Base-by-base conservation (phyloP, 2,113 vertebrate species). In the Gorsachius goisagi region DNA sequence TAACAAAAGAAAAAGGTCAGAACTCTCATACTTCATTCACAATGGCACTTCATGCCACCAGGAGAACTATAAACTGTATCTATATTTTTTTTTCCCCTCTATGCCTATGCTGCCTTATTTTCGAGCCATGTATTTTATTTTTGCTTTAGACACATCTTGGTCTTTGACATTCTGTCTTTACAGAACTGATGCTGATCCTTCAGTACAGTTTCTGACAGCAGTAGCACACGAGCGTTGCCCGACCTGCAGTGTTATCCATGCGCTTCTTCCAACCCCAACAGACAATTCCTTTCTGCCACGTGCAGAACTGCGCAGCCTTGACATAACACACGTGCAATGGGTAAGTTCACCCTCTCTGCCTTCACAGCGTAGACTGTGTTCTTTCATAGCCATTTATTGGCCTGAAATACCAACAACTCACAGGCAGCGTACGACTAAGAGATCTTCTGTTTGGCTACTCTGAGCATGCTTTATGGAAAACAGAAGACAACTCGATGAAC, bases 271-370 rank as follows among this genome's bases (percentile, higher is more conserved):
- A 58, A 21, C 32, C 2, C 67, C 22, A 23, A 15, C n/a, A 55
- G 52, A 32, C 3, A 3, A 64, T 32, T 62, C 72, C 78, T 23
- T 37, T 15, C 17, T 41, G 44, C 71, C 58, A 47, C 4, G 2
- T 5, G 24, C n/a, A 41, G 20, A 27, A 27, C 19, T 2, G 15
- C 1, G 2, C 67, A 18, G 33, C 28, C 24, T 11, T 14, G 6
- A 73, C 24, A 9, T 14, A 5, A 73, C 37, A 8, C 33, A 24
- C 1, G 6, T 1, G 1, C 30, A 19, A 32, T 6, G 26, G 56
- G 10, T 15, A 33, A 23, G 24, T 24, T 32, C 35, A 27, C 27
- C 53, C 28, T 14, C 56, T 37, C 59, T 37, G 53, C 67, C 60
- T 35, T 35, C 59, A 28, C 9, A 49, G 66, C 52, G 19, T 0